Percentiles rank a stretch among this genome's conserved stretches.
Evolutionary conservation across 2,888 invertebrate species (phyloP).

Genomic region (Siphlonurus alternatus): DNA sequence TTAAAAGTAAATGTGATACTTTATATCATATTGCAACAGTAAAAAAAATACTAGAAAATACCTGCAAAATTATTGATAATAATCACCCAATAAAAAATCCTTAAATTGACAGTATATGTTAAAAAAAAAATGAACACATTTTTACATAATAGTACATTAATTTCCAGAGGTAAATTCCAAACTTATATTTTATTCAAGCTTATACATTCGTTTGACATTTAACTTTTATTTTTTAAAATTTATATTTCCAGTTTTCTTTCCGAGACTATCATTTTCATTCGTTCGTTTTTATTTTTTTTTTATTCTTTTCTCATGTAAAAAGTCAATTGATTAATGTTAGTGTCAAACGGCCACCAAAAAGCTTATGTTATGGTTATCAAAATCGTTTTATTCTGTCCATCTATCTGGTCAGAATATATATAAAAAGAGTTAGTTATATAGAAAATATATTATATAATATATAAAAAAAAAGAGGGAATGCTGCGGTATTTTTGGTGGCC

Average conservation of each 20-base stretch:
- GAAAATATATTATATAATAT: too few relatives aligned
- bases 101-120: too few relatives aligned
- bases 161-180: too few relatives aligned
- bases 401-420: neutral
- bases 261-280: neutral
- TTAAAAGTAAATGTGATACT: too few relatives aligned
- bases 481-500: neutral
- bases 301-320: neutral
- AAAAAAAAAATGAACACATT: too few relatives aligned
- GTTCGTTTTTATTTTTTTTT: neutral
- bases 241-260: neutral
- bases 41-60: too few relatives aligned
- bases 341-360: neutral
- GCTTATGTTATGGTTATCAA: slow-evolving; percentile 1
- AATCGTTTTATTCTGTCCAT: neutral
- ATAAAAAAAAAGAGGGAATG: neutral
- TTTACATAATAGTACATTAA: too few relatives aligned
- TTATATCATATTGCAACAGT: too few relatives aligned
- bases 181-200: too few relatives aligned
- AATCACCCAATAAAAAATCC: too few relatives aligned
- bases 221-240: neutral
- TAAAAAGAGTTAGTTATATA: neutral
- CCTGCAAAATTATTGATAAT: too few relatives aligned
- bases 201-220: neutral
- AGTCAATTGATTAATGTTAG: neutral